A percentile compares a stretch with the other conserved stretches of the same genome.
Evolutionary conservation across 92 coral and sea anemone species (phyloP).

Genomic region (Ricordea florida): DNA sequence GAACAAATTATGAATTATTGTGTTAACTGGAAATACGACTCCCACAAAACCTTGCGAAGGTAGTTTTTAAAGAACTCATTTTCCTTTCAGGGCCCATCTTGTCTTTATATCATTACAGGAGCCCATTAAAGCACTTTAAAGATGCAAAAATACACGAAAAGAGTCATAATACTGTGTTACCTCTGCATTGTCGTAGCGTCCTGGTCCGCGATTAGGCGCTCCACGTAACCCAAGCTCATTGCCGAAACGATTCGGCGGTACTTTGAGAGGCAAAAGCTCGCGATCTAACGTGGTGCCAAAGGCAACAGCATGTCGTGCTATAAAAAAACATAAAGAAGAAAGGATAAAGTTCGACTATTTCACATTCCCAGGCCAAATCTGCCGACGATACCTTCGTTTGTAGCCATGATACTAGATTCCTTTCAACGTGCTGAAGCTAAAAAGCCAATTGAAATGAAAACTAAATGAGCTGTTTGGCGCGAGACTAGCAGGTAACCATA

Average conservation of each 20-base stretch:
- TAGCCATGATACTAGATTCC: neutral
- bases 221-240: conserved; percentile 81
- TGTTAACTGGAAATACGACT: too few species aligned
- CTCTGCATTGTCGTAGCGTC: conserved; percentile 95
- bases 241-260: conserved; percentile 91
- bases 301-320: conserved; percentile 27
- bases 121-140: too few species aligned
- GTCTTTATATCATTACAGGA: too few species aligned
- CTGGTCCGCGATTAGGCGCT: conserved; percentile 93
- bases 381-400: conserved; percentile 12
- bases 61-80: too few species aligned
- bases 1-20: too few species aligned
- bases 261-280: conserved; percentile 82
- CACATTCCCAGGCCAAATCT: neutral
- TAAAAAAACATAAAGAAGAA: neutral
- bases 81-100: too few species aligned
- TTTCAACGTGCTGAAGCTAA: neutral
- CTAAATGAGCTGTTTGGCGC: neutral
- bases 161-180: too few species aligned
- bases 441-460: neutral
- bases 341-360: neutral
- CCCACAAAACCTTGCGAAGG: too few species aligned
- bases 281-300: conserved; percentile 95
- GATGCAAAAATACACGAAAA: too few species aligned
- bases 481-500: neutral